A percentile compares a stretch with the other conserved stretches of the same genome.
Conservation (phyloP, 1,140 invertebrate genomes). For the Planococcus citri region DNA sequence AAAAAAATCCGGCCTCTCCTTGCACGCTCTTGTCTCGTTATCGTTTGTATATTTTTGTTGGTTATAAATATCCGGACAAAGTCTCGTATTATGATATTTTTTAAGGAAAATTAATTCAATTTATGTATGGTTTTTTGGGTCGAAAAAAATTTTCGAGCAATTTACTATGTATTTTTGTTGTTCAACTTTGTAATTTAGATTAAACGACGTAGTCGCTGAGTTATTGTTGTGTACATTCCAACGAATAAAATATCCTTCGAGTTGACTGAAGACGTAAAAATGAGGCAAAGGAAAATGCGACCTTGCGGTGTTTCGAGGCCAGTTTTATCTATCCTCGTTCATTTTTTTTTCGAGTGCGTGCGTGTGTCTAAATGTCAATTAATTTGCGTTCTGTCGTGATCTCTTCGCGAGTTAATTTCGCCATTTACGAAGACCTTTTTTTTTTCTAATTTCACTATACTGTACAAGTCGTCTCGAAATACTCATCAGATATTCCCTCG, state of each 20-base stretch:
- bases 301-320: too few species aligned
- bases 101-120: background rate
- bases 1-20: too few species aligned
- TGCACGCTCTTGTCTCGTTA: background rate
- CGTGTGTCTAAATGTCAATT: background rate
- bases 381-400: background rate
- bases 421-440: too few species aligned
- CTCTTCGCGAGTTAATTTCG: background rate
- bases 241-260: background rate
- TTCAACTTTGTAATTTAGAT: background rate
- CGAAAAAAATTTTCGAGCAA: background rate
- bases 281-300: too few species aligned
- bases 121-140: background rate
- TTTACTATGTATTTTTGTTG: background rate
- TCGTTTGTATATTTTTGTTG: background rate
- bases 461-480: too few species aligned
- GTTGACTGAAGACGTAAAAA: background rate
- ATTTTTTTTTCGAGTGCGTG: too few species aligned
- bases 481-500: too few species aligned
- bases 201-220: conserved; percentile 1
- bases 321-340: too few species aligned
- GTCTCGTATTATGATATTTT: background rate
- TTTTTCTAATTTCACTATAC: too few species aligned
- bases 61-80: background rate
- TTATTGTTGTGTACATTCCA: background rate